Evolutionary conservation across 1,140 invertebrate species (phyloP).

Genomic region (Penaeus vannamei): DNA sequence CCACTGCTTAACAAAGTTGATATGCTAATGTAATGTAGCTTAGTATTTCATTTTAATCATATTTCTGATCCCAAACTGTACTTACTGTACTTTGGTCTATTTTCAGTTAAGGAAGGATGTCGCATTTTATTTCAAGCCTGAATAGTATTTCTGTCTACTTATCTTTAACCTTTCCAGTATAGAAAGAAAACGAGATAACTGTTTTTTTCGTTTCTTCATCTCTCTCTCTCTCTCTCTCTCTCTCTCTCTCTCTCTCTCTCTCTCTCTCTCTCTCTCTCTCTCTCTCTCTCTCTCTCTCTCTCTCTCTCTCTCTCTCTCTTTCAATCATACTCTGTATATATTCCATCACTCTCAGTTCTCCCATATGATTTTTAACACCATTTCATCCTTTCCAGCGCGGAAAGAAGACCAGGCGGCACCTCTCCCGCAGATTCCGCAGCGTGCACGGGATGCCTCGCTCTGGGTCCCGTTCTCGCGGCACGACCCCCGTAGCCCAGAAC

Average conservation of each 20-base stretch:
- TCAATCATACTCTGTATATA: background rate
- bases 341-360: background rate
- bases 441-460: slow-evolving; percentile 71
- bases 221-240: background rate
- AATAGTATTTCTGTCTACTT: too few relatives aligned
- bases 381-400: slow-evolving; percentile 72
- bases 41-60: too few relatives aligned
- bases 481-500: slow-evolving; percentile 65
- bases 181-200: too few relatives aligned
- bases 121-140: too few relatives aligned
- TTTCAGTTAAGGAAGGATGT: too few relatives aligned
- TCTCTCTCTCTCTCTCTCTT: slow-evolving; percentile 14
- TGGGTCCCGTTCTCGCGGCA: slow-evolving; percentile 62
- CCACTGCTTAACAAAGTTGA: too few relatives aligned
- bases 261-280: too few relatives aligned
- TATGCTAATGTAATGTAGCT: too few relatives aligned
- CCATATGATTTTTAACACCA: too few relatives aligned
- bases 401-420: slow-evolving; percentile 71
- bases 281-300: background rate
- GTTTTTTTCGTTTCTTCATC: background rate
- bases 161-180: too few relatives aligned
- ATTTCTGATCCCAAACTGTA: too few relatives aligned
- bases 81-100: too few relatives aligned
- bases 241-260: background rate
- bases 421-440: slow-evolving; percentile 73